Conservation (phyloP, 92 coral and sea anemone species). For the Siderastrea siderea region DNA sequence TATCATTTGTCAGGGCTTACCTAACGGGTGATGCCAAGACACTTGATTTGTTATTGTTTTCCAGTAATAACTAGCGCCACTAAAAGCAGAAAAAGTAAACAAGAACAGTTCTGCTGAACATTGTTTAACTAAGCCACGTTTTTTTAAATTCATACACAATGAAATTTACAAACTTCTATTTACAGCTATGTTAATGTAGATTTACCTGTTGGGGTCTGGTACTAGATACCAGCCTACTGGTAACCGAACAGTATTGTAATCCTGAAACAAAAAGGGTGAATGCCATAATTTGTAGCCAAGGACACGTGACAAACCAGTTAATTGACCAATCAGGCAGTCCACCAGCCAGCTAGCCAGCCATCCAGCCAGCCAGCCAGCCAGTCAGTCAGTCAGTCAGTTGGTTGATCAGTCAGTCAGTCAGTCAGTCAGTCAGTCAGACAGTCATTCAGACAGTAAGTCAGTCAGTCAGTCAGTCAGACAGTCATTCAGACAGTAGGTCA, state of each 20-base stretch:
- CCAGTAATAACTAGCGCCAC: constrained; percentile 96
- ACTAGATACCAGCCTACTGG: constrained; percentile 97
- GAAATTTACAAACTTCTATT: not conserved
- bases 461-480: no score
- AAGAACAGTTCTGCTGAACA: not conserved
- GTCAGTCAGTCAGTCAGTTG: no score
- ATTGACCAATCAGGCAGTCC: no score
- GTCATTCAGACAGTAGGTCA: no score
- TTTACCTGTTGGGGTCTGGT: constrained; percentile 86
- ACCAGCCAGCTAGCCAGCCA: no score
- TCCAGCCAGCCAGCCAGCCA: no score
- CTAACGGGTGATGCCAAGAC: constrained; percentile 95
- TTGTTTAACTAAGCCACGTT: not conserved
- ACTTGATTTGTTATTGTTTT: constrained; percentile 95
- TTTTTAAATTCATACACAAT: not conserved
- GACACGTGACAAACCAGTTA: not conserved
- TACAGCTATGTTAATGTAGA: not conserved
- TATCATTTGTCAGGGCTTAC: constrained; percentile 46
- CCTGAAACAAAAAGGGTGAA: constrained; percentile 40
- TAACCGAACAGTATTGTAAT: constrained; percentile 78
- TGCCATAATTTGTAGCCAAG: not conserved
- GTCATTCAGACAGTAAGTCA: no score
- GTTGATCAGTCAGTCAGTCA: no score
- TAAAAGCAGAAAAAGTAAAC: constrained; percentile 14
- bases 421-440: no score